Conservation (phyloP, 92 coral and sea anemone species). For the Palythoa grandis region DNA sequence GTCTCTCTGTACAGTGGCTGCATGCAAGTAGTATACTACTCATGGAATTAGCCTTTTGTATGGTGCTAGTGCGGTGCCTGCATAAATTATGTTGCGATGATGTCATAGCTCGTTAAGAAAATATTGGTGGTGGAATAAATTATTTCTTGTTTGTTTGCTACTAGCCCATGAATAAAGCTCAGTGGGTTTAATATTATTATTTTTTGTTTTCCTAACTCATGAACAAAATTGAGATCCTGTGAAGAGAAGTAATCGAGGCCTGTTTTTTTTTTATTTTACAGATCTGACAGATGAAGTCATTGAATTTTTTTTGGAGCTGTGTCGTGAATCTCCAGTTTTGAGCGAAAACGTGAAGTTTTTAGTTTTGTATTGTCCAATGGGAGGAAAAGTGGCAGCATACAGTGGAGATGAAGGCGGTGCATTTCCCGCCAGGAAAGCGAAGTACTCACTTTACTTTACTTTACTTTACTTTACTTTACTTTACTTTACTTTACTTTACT, state of each 20-base stretch:
- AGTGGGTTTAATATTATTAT: too few species aligned
- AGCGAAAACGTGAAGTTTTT: slow-evolving; percentile 30
- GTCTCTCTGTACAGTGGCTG: slow-evolving; percentile 2
- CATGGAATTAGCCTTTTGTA: too few species aligned
- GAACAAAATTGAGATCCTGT: too few species aligned
- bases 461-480: neutral
- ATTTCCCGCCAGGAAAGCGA: slow-evolving; percentile 34
- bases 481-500: too few species aligned
- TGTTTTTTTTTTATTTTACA: neutral
- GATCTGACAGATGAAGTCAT: slow-evolving; percentile 29
- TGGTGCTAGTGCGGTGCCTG: too few species aligned
- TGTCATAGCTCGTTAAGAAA: too few species aligned
- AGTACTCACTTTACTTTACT: neutral
- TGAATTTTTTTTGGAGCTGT: slow-evolving; percentile 16
- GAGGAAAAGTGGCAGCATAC: slow-evolving; percentile 7
- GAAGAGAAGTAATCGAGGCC: too few species aligned
- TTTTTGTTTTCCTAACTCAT: too few species aligned
- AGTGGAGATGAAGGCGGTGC: slow-evolving; percentile 24
- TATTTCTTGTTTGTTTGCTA: too few species aligned
- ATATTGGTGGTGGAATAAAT: too few species aligned
- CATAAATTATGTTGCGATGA: too few species aligned
- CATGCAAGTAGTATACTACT: neutral
- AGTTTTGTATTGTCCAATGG: slow-evolving; percentile 36
- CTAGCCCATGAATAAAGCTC: too few species aligned
- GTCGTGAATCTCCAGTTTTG: slow-evolving; percentile 26